Evolutionary conservation across 2,797 vertebrate species (phyloP).

Genomic region (Merluccius polli): DNA sequence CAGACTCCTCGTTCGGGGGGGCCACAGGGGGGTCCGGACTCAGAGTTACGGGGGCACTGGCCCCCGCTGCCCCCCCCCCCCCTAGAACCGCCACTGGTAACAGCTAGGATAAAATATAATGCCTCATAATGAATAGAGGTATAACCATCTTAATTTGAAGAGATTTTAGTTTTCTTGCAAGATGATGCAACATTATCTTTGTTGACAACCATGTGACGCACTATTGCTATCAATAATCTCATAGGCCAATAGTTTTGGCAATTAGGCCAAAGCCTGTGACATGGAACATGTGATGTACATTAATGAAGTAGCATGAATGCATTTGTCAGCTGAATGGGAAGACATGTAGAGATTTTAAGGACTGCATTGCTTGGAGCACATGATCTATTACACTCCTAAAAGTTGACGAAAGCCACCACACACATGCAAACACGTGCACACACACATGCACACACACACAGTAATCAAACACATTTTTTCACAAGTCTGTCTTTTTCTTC

Average conservation of each 20-base stretch:
- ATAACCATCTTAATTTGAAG: neutral
- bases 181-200: neutral
- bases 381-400: slow-evolving; percentile 15
- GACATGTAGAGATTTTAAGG: slow-evolving; percentile 28
- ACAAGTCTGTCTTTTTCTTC: no score
- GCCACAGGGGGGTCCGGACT: no score
- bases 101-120: neutral
- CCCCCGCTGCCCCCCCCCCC: no score
- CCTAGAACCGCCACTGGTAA: no score
- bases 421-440: no score
- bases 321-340: slow-evolving; percentile 35
- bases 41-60: no score
- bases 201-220: neutral
- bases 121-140: neutral
- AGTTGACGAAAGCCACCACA: no score
- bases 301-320: slow-evolving; percentile 25
- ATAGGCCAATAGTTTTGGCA: neutral
- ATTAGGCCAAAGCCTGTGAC: neutral
- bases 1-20: no score
- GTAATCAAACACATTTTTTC: no score
- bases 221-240: no score
- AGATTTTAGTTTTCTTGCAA: neutral
- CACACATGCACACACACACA: no score
- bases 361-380: slow-evolving; percentile 26
- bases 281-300: slow-evolving; percentile 11